Base-by-base conservation (phyloP, 2,888 invertebrate species). In the Thalpophila matura region DNA sequence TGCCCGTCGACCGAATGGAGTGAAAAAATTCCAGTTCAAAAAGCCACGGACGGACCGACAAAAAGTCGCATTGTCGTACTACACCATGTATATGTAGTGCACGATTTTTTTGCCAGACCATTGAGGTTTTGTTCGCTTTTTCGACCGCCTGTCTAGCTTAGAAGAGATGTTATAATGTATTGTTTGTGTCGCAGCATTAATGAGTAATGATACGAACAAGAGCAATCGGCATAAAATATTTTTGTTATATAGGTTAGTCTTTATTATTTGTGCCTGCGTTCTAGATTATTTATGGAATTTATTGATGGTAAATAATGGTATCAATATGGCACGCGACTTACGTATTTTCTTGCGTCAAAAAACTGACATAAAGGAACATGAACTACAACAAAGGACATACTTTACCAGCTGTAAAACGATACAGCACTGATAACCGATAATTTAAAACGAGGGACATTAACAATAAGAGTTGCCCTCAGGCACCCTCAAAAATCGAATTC, bases 21-120 rank as follows among this genome's bases (percentile, higher is more conserved):
- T 92, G 93, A 92, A 94, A 93, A 93, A 92, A 92, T 86, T 86
- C 86, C 90, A 91, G 94, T 93, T 94, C 94, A 94, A 94, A 93
- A 91, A 91, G 94, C 91, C 92, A 91, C 82, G 81, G 79, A 66
- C 64, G 56, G 83, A 65, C 81, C 83, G 86, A 71, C 86, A 90
- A 90, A 90, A 91, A 91, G 89, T 89, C 88, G 82, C 66, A 77
- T 86, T 85, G 91, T 93, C 90, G 91, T 91, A 62, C 57, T 65
- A 72, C 67, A 67, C 57, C 55, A 67, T 69, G 76, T 79, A 80
- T 78, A 80, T 78, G 84, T 81, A 80, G 80, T 82, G 79, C 77
- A 79, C 73, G 77, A 78, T 86, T 88, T 82, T 88, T 88, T 76
- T 81, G 81, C 84, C 86, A 85, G 81, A 73, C 79, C 75, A 80